These are phyloP conservation scores for Anthophora plumipes DNA, from an alignment of 2,888 invertebrate species.

Conservation along the genomic window DNA sequence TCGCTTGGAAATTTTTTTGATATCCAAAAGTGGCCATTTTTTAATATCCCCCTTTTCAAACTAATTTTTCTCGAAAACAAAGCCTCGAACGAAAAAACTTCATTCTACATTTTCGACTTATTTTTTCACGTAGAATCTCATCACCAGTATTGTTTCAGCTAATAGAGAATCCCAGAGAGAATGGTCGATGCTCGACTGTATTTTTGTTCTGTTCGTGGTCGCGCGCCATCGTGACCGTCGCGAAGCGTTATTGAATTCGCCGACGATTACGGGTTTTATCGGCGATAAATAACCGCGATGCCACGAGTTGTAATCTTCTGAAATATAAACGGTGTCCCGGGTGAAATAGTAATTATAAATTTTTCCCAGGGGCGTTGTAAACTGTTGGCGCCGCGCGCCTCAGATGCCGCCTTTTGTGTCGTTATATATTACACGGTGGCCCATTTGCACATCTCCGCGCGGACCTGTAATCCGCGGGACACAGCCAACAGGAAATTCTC, in stretches of 20 bases:
- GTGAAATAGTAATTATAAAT: constrained; percentile 57
- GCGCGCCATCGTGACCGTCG: neutral
- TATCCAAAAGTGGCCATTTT: too few species aligned
- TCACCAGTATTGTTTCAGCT: neutral
- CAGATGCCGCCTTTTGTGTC: constrained; percentile 47
- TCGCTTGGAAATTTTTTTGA: too few species aligned
- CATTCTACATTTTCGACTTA: too few species aligned
- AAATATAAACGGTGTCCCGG: constrained; percentile 14
- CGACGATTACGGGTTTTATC: constrained; percentile 34
- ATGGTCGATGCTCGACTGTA: neutral
- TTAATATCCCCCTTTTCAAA: too few species aligned
- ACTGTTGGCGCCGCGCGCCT: constrained; percentile 46
- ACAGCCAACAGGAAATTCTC: constrained; percentile 45
- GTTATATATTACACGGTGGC: constrained; percentile 51
- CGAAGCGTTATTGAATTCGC: constrained; percentile 30
- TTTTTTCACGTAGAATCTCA: too few species aligned
- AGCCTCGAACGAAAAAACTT: too few species aligned
- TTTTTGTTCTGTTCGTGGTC: neutral
- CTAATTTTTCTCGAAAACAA: too few species aligned
- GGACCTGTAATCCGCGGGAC: constrained; percentile 53
- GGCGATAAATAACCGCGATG: constrained; percentile 50
- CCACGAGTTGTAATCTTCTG: constrained; percentile 14
- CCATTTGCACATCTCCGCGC: constrained; percentile 53
- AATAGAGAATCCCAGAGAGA: neutral
- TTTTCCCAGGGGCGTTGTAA: constrained; percentile 42